Base-by-base conservation (phyloP, 2,113 vertebrate genomes). In the Numida meleagris region DNA sequence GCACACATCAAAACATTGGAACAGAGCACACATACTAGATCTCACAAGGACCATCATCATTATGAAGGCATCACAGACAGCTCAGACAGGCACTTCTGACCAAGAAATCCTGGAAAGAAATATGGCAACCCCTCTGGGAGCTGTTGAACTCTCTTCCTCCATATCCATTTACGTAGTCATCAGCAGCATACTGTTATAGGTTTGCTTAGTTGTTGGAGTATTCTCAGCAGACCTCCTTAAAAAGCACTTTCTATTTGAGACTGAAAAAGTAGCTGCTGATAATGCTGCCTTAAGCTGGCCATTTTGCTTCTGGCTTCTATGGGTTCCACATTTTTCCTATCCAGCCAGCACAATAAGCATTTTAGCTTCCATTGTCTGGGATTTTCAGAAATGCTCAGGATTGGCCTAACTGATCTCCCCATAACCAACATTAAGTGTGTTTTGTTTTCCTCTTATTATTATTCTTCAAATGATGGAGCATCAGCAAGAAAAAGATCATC, bases 51-150 rank as follows among this genome's bases (percentile, higher is more conserved):
- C 55, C 46, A 46, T 4, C 3, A 31, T 91, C 36, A 3, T 77
- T 66, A 50, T n/a, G 82, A 77, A 91, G 86, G 94, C 82, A 90
- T 88, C 95, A 71, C 55, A 74, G 73, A 88, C 75, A 90, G 88
- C 82, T 95, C 90, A 94, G 72, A 46, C 29, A 9, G 73, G 62
- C 5, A 16, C 14, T 86, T 79, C 82, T 94, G 68, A 67, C 90
- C 90, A 95, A 95, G 76, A 95, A 96, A 95, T 90, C 92, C 88
- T 94, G 86, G 80, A 90, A 96, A 94, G 92, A 95, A 92, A 90
- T 93, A 95, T 51, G 76, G 61, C 82, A 94, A 75, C 12, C 93
- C 95, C 93, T 93, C 24, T 55, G 95, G 91, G 95, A 94, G 31
- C 72, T 63, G n/a, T 46, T 94, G 87, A 93, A 75, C 89, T 82